Percentiles rank a stretch among this genome's conserved stretches.
Conservation (phyloP, 1,140 invertebrate genomes). For the Magallana angulata region DNA sequence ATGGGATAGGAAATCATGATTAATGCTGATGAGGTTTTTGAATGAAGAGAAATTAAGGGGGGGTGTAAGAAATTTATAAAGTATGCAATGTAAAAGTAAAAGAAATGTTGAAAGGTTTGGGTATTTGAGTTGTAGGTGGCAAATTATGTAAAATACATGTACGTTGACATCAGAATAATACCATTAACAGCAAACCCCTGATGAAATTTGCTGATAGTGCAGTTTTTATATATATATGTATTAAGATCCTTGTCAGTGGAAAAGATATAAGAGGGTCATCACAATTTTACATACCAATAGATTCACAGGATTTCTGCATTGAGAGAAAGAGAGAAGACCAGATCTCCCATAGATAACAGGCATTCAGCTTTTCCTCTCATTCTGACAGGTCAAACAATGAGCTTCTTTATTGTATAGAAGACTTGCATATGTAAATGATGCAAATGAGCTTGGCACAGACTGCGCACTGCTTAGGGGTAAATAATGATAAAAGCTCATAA, state of each 20-base stretch:
- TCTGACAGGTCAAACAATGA: not conserved
- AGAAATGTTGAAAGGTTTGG: too few species aligned
- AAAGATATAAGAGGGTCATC: not conserved
- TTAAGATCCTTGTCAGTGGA: not conserved
- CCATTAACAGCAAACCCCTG: too few species aligned
- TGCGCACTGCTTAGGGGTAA: not conserved
- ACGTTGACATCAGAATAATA: too few species aligned
- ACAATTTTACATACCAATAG: not conserved
- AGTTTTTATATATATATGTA: not conserved
- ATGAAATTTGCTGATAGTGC: not conserved
- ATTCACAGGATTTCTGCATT: not conserved
- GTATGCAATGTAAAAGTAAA: too few species aligned
- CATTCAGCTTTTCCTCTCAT: not conserved
- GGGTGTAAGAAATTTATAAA: too few species aligned
- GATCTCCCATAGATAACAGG: not conserved
- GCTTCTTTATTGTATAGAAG: not conserved
- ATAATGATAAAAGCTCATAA: slow-evolving; percentile 17
- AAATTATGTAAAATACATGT: too few species aligned
- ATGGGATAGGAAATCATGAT: too few species aligned
- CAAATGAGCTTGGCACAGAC: slow-evolving; percentile 16
- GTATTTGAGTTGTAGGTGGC: too few species aligned
- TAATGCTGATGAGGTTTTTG: too few species aligned
- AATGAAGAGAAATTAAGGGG: too few species aligned
- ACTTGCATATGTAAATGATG: not conserved
- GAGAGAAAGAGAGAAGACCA: not conserved